These are phyloP conservation scores for Calvadosia cruxmelitensis DNA, from an alignment of 30 jellyfish, hydroid and myxozoan species.

Conservation along the genomic window DNA sequence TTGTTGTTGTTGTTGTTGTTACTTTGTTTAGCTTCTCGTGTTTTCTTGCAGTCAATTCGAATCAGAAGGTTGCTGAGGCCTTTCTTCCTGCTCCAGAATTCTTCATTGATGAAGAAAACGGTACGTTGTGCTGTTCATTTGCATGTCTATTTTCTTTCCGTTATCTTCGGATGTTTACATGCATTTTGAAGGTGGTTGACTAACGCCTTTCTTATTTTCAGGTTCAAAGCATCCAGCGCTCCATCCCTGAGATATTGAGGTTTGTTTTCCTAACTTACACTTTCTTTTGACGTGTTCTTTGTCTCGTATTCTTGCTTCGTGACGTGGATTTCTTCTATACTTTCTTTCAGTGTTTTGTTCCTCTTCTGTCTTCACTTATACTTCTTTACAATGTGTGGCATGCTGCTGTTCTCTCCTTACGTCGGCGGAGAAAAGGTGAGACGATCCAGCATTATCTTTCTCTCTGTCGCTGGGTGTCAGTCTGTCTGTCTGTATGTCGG, in stretches of 20 bases:
- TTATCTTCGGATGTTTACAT: too few species aligned
- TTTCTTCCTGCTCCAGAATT: constrained; percentile 70
- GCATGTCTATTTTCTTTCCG: too few species aligned
- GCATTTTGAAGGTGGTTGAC: background rate
- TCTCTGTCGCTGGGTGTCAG: background rate
- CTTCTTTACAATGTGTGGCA: constrained; percentile 92
- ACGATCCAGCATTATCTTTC: background rate
- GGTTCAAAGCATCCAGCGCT: constrained; percentile 81
- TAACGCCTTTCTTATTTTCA: constrained; percentile 6
- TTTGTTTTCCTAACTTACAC: background rate
- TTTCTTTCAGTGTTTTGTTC: constrained; percentile 61
- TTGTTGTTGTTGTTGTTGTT: background rate
- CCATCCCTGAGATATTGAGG: constrained; percentile 83
- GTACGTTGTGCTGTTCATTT: constrained; percentile 16
- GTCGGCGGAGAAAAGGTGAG: constrained; percentile 2
- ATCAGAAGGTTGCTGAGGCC: constrained; percentile 75
- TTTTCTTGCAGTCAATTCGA: constrained; percentile 30
- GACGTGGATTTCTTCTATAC: background rate
- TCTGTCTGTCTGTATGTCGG: too few species aligned
- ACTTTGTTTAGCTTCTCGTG: background rate
- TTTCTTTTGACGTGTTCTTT: background rate
- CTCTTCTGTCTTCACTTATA: constrained; percentile 67
- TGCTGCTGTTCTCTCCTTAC: constrained; percentile 69
- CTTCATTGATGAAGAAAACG: constrained; percentile 89
- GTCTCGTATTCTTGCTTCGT: background rate